Percentiles rank a stretch among this genome's conserved stretches.
These are phyloP conservation scores for Leptinotarsa rubiginosa DNA, from an alignment of 2,888 invertebrate species.

Conservation along the genomic window DNA sequence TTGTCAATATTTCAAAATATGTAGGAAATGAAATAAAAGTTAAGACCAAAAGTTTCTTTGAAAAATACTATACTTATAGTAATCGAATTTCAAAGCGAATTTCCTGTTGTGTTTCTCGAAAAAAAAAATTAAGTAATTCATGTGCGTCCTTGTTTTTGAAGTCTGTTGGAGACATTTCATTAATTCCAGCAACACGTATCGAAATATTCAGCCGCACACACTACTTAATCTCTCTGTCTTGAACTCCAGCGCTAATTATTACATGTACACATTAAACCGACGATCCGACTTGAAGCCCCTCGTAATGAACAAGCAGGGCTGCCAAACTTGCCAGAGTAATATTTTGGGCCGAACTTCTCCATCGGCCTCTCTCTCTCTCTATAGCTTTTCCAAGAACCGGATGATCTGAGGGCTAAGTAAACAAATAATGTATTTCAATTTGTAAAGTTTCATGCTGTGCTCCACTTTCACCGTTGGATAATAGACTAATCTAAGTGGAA, in stretches of 20 bases:
- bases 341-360: constrained; percentile 28
- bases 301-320: constrained; percentile 28
- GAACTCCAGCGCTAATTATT: constrained; percentile 19
- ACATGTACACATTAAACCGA: constrained; percentile 35
- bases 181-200: too few species aligned
- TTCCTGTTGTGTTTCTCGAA: too few species aligned
- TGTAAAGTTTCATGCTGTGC: constrained; percentile 37
- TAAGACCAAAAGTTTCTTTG: too few species aligned
- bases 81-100: too few species aligned
- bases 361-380: constrained; percentile 17
- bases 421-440: constrained; percentile 43
- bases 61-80: too few species aligned
- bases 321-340: constrained; percentile 23
- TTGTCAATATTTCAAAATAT: too few species aligned
- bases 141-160: too few species aligned
- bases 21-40: too few species aligned
- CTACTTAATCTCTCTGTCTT: too few species aligned
- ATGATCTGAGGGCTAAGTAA: constrained; percentile 34
- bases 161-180: too few species aligned
- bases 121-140: too few species aligned
- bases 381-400: constrained; percentile 21
- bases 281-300: constrained; percentile 29
- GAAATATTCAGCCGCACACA: too few species aligned
- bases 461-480: constrained; percentile 36
- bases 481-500: constrained; percentile 38